Evolutionary conservation across 2,113 vertebrate genomes (phyloP), one percentile per base, ranked within the genome.

Genomic region (Pelusios castaneus): DNA sequence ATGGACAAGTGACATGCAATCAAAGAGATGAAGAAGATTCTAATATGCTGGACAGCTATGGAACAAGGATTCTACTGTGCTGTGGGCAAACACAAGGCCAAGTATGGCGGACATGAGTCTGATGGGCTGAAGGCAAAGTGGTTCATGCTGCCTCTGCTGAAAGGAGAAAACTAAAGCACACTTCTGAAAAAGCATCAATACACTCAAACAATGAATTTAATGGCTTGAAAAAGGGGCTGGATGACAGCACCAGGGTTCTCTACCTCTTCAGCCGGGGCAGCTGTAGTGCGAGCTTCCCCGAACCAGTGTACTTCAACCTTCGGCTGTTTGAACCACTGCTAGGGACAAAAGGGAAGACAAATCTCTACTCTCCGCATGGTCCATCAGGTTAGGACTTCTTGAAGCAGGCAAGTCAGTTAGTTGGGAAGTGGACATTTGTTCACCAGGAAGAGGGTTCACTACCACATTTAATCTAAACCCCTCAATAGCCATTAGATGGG

Each of bases 11-110:
- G 10, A 10, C 47, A 47, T 47, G 47, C 6, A 47, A 47, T 47
- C 47, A 47, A 47, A 47, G 7, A 47, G 47, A 51, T 24, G 5
- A 89, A 89, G 52, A 87, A 29, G 45, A 16, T n/a, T n/a, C 52
- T 47, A 47, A 47, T 6, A 47, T 47, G 10, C 47, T 47, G 47
- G 47, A 10, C 56, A 58, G 78, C 56, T 77, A 79, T 31, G 22
- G 52, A 82, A 97, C 96, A 98, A 97, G 93, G 95, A 92, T 56
- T 67, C 88, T 80, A 90, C 89, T 98, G 93, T 97, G 83, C 73
- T 27, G 43, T 49, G 82, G 91, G 92, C 83, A 96, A 96, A 96
- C 9, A 94, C 52, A 97, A 96, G 95, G 93, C 85, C 54, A 97
- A 90, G 92, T 88, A 78, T 70, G 45, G 41, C 81, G 82, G 29